phyloP scores from a whole-genome alignment of 1,140 invertebrate genomes.

The Drosophila equinoxialis region DNA sequence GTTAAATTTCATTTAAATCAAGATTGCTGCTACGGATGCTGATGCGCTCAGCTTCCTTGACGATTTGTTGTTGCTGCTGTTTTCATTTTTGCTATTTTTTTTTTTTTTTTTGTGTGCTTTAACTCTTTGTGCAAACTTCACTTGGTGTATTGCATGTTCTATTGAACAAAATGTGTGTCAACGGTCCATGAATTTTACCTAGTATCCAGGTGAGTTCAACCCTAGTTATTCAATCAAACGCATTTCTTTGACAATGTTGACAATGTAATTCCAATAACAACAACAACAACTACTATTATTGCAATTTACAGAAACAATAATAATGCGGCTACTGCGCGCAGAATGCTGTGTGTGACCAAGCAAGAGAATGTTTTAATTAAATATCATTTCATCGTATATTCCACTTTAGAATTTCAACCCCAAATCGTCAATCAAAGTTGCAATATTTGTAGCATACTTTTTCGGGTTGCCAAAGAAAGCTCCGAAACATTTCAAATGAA shows the following conservation, averaged over 20 bases:
- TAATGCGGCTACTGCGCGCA: conserved; percentile 35
- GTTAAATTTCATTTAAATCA: conserved; percentile 79
- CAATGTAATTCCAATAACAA: conserved; percentile 47
- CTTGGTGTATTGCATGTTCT: conserved; percentile 1
- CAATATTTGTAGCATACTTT: not conserved
- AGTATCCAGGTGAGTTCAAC: not conserved
- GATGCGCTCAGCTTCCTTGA: conserved; percentile 22
- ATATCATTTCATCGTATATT: conserved; percentile 29
- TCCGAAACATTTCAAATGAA: too few relatives aligned
- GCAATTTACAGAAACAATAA: conserved; percentile 29
- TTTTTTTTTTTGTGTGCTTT: conserved; percentile 11
- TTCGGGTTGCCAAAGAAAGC: too few relatives aligned
- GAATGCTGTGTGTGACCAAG: conserved; percentile 20
- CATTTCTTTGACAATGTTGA: conserved; percentile 45
- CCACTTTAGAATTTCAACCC: not conserved
- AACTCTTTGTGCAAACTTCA: conserved; percentile 33
- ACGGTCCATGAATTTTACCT: not conserved
- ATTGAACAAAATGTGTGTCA: conserved; percentile 32
- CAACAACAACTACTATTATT: conserved; percentile 20
- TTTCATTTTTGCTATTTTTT: not conserved
- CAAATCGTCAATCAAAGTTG: not conserved
- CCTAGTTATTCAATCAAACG: conserved; percentile 22
- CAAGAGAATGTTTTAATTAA: conserved; percentile 58
- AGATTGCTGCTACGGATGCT: conserved; percentile 55
- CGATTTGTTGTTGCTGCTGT: conserved; percentile 5